Evolutionary conservation across 1,140 invertebrate genomes (phyloP), one percentile per base, ranked within the genome.

Genomic region (Heterodera schachtii): DNA sequence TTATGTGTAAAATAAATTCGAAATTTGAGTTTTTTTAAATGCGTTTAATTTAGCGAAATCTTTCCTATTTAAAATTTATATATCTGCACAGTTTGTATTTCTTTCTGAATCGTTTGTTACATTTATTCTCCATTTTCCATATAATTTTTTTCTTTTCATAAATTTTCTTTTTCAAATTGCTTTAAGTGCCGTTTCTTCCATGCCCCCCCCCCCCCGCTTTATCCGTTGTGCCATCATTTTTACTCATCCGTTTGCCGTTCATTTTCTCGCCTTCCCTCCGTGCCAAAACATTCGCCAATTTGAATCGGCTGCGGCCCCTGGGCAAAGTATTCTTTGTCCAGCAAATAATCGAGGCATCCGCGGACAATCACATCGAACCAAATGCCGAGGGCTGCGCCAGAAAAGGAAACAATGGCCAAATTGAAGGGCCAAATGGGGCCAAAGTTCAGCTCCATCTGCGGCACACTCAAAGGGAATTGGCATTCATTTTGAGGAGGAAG

Each of bases 391-490:
- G 87, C 85, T 19, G 86, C 87, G 11, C 86, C 87, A 21, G 79
- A 80, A 76, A 87, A 87, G 44, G 85, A 84, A 13, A 89, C 69
- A 46, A 85, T 83, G 43, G 86, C 86, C n/a, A 87, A 66, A 74
- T 87, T 89, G 67, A 87, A 87, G 64, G 86, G 86, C 86, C 86
- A 87, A 69, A 87, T 87, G n/a, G 86, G 86, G 41, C 86, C 86
- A 21, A 89, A 81, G 41, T 64, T 31, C n/a, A 76, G 79, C 80
- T 87, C 86, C 82, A 87, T 87, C 46, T 85, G 73, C 13, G 79
- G 76, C 41, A 87, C 80, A 70, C 87, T 88, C 44, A 79, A 86
- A 8, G 85, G 41, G 79, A 2, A 67, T 43, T 81, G 8, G 11
- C 60, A 75, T 19, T 77, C 57, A 79, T 80, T 81, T 81, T 57